phyloP scores from a whole-genome alignment of 2,888 invertebrate species.

The Drosophila peninsularis region DNA sequence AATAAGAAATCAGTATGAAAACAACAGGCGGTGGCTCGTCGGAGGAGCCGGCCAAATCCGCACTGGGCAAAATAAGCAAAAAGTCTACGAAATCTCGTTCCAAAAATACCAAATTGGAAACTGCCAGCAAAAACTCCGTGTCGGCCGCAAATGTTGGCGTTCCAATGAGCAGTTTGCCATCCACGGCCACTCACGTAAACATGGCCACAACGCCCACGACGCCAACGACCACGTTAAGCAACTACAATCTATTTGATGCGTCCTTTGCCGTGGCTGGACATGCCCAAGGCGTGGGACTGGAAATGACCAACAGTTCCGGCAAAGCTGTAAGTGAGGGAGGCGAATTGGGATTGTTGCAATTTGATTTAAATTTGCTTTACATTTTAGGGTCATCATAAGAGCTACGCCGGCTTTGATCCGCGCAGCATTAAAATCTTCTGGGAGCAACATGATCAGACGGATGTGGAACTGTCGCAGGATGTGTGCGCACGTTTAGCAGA shows the following conservation, averaged over 20 bases:
- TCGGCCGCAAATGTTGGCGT: conserved; percentile 29
- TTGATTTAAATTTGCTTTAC: not conserved
- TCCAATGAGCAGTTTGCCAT: conserved; percentile 49
- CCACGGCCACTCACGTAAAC: conserved; percentile 56
- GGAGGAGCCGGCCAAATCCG: conserved; percentile 73
- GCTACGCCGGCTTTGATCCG: conserved; percentile 82
- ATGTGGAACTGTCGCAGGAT: conserved; percentile 82
- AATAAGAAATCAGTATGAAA: conserved; percentile 54
- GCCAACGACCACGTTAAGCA: conserved; percentile 62
- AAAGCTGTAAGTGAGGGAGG: conserved; percentile 22
- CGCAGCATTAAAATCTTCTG: conserved; percentile 84
- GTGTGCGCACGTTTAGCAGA: conserved; percentile 83
- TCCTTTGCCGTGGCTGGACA: conserved; percentile 56
- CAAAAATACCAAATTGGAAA: conserved; percentile 74
- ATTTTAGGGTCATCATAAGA: conserved; percentile 74
- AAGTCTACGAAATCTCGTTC: conserved; percentile 82
- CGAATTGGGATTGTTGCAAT: not conserved
- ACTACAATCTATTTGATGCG: conserved; percentile 73
- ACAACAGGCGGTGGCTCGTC: conserved; percentile 52
- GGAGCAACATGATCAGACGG: conserved; percentile 84
- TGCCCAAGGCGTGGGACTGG: conserved; percentile 41
- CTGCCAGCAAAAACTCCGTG: conserved; percentile 40
- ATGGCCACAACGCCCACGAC: conserved; percentile 77
- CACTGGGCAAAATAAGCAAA: conserved; percentile 77
- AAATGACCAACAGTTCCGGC: conserved; percentile 48